A percentile compares a stretch with the other conserved stretches of the same genome.
Conservation (phyloP, 2,797 vertebrate species). For the Tragelaphus eurycerus region DNA sequence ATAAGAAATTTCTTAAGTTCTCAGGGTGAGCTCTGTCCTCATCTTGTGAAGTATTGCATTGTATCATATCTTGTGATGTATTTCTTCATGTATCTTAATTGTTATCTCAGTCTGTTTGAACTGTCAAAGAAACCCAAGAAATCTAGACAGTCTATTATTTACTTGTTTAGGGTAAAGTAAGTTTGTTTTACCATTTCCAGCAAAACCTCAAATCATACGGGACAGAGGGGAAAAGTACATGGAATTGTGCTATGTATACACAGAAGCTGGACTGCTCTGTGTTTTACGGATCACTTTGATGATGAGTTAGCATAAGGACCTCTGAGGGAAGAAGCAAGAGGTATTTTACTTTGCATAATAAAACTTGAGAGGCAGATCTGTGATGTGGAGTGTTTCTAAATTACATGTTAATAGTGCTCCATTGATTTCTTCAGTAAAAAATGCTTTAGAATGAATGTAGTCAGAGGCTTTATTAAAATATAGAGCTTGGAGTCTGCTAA, state of each 20-base stretch:
- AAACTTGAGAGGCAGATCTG: slow-evolving; percentile 11
- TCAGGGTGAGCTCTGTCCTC: neutral
- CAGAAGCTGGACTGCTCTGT: neutral
- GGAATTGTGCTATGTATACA: neutral
- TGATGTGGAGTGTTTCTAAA: slow-evolving; percentile 35
- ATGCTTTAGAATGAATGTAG: neutral
- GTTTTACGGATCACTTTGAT: neutral
- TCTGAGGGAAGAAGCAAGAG: slow-evolving; percentile 29
- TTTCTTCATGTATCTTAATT: neutral
- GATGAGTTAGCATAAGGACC: neutral
- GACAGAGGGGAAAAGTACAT: neutral
- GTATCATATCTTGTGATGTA: neutral
- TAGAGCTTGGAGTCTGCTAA: neutral
- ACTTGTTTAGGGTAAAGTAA: neutral
- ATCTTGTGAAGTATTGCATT: neutral
- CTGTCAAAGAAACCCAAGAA: neutral
- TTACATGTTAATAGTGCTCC: neutral
- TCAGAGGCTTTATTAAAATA: slow-evolving; percentile 35
- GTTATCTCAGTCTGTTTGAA: neutral
- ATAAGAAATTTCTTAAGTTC: neutral
- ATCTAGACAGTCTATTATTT: neutral
- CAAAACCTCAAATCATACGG: neutral
- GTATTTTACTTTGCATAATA: slow-evolving; percentile 34
- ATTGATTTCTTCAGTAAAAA: neutral
- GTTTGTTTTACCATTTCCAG: neutral